Evolutionary conservation across 1,140 invertebrate genomes (phyloP).

Genomic region (Pemphigus obesinymphae): DNA sequence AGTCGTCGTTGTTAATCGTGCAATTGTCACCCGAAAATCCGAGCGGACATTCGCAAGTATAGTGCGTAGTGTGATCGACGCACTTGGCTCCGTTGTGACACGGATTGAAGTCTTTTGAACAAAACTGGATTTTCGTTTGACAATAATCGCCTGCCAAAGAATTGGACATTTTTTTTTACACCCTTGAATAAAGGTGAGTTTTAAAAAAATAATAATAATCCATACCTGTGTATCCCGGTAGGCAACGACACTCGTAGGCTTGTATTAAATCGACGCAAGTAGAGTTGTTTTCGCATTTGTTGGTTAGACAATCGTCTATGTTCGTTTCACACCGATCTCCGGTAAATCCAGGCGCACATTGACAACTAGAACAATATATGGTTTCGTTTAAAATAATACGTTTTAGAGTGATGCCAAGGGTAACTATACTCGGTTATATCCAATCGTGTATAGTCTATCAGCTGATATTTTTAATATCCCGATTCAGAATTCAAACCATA

Average conservation of each 20-base stretch:
- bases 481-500: too few relatives aligned
- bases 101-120: constrained; percentile 82
- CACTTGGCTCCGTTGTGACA: constrained; percentile 90
- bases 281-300: constrained; percentile 85
- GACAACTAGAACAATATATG: constrained; percentile 60
- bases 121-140: constrained; percentile 89
- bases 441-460: too few relatives aligned
- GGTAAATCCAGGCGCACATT: constrained; percentile 79
- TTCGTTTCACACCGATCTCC: constrained; percentile 88
- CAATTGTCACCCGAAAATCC: constrained; percentile 92
- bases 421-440: too few relatives aligned
- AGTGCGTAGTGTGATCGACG: constrained; percentile 80
- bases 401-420: too few relatives aligned
- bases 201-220: not conserved
- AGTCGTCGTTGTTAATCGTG: constrained; percentile 87
- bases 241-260: constrained; percentile 78
- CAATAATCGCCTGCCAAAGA: constrained; percentile 62
- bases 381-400: too few relatives aligned
- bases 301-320: constrained; percentile 77
- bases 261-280: constrained; percentile 81
- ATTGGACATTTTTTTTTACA: too few relatives aligned
- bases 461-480: too few relatives aligned
- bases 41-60: constrained; percentile 83
- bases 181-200: too few relatives aligned
- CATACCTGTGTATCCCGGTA: constrained; percentile 73